Base-by-base conservation (phyloP, 2,797 vertebrate species). In the Cyclopterus lumpus region DNA sequence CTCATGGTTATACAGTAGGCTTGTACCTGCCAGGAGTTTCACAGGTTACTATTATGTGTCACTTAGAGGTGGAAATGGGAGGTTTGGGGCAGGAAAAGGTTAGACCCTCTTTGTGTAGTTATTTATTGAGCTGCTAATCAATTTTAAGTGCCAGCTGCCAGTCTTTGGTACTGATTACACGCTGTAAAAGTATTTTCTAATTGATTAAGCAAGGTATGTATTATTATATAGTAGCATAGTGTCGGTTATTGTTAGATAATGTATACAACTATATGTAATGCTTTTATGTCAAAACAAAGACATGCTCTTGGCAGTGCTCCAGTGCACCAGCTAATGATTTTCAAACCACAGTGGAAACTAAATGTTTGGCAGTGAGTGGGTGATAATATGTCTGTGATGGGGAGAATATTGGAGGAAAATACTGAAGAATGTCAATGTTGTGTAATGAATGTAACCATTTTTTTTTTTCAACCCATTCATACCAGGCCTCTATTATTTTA, bases 1-100 rank as follows among this genome's bases (percentile, higher is more conserved):
- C 54, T 79, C 70, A 5, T 62, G 44, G 54, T 79, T 79, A 58
- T 60, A 81, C 77, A 59, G 48, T 24, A 18, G 22, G 62, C 67
- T 66, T n/a, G 20, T 75, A 71, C 64, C 79, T 86, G 81, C 84
- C 83, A 74, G 62, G n/a, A 79, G 64, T 22, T 58, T 77, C 75
- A 65, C 60, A 46, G 73, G 72, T 62, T 8, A 67, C 76, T 66
- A 59, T 84, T 79, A 86, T 83, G 80, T 80, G 85, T 90, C 83
- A 84, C 82, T 83, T 79, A 82, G 59, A 79, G 67, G 30, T 59
- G 55, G 62, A 79, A 72, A 63, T 70, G 34, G 69, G 57, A 73
- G 60, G 57, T 42, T 75, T 22, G 40, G 77, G 81, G 87, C 71
- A 81, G 66, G 7, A 59, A 20, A 57, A 75, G 85, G 76, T 85